Evolutionary conservation across 2,888 invertebrate species (phyloP).

Genomic region (Pachydiplax longipennis): DNA sequence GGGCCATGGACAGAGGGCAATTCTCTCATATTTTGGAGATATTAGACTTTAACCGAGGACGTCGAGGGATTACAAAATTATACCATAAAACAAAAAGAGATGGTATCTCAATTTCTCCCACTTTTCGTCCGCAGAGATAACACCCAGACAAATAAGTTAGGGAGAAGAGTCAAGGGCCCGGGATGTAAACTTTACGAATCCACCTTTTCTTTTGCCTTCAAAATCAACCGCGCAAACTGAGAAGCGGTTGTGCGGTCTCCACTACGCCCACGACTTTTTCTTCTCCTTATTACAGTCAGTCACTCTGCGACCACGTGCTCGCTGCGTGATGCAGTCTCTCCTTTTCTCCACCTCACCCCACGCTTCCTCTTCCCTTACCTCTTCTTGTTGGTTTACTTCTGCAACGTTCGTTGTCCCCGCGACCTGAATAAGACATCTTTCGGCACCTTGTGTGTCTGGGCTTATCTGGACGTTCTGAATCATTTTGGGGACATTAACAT

Average conservation of each 20-base stretch:
- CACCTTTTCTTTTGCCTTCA: no score
- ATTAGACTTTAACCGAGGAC: no score
- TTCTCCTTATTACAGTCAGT: neutral
- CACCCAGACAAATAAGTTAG: no score
- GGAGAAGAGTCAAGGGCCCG: no score
- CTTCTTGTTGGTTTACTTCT: neutral
- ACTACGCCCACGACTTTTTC: neutral
- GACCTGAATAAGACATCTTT: neutral
- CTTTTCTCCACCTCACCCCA: neutral
- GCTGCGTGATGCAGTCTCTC: slow-evolving; percentile 7
- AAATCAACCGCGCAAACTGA: neutral
- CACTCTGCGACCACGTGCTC: slow-evolving; percentile 32
- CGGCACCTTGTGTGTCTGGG: neutral
- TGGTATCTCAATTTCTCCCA: no score
- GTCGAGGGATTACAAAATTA: no score
- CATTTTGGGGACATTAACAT: no score
- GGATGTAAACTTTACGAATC: no score
- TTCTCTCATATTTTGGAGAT: no score
- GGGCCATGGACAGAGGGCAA: no score
- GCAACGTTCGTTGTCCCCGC: slow-evolving; percentile 14
- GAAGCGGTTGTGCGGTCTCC: neutral
- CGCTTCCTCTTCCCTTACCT: neutral
- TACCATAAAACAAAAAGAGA: no score
- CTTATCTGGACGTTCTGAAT: neutral
- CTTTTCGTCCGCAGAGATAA: no score